Evolutionary conservation across 2,797 vertebrate species (phyloP).

Genomic region (Gymnodraco acuticeps): DNA sequence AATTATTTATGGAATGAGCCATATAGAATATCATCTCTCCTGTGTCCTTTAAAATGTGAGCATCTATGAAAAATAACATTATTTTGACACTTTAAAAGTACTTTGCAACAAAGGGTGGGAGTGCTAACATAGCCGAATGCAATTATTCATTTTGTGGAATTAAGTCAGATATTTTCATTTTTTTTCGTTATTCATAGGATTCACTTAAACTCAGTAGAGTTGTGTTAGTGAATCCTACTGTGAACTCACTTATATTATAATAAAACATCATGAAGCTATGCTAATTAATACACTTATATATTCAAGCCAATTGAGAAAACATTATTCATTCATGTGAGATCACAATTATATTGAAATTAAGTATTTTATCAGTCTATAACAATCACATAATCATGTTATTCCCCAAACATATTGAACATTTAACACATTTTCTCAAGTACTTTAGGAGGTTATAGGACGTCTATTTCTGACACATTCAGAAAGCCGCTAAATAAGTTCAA

Average conservation of each 20-base stretch:
- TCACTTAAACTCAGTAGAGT: background rate
- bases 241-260: background rate
- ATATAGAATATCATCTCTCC: slow-evolving; percentile 24
- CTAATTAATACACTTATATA: slow-evolving; percentile 14
- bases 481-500: slow-evolving; percentile 18
- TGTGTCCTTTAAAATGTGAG: slow-evolving; percentile 33
- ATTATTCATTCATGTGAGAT: slow-evolving; percentile 7
- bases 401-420: slow-evolving; percentile 19
- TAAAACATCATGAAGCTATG: background rate
- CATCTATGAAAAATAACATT: slow-evolving; percentile 7
- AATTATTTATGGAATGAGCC: slow-evolving; percentile 49
- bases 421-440: slow-evolving; percentile 16
- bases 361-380: slow-evolving; percentile 6
- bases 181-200: background rate
- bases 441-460: background rate
- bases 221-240: slow-evolving; percentile 2
- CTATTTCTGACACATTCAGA: slow-evolving; percentile 12
- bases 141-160: background rate
- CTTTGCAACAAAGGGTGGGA: background rate
- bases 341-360: slow-evolving; percentile 1
- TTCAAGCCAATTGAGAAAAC: slow-evolving; percentile 24
- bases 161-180: slow-evolving; percentile 6
- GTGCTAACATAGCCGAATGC: background rate
- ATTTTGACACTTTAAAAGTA: slow-evolving; percentile 5
- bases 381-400: slow-evolving; percentile 4